A percentile compares a stretch with the other conserved stretches of the same genome.
These are phyloP conservation scores for Drosophila ercepeae DNA, from an alignment of 1,140 invertebrate species.

Conservation along the genomic window DNA sequence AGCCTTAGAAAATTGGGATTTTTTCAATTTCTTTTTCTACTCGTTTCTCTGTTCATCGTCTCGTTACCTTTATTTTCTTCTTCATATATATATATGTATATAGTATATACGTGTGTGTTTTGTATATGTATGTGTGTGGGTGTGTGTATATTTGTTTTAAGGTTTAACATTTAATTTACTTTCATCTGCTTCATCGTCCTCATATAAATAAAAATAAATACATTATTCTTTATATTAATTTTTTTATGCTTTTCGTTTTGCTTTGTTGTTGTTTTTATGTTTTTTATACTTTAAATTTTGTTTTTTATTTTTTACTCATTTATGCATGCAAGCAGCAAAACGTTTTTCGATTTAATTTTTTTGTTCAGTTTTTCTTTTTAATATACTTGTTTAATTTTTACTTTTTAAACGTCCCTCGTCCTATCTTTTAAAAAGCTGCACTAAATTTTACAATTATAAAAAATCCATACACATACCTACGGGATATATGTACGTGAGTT, in stretches of 20 bases:
- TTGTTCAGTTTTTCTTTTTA: slow-evolving; percentile 25
- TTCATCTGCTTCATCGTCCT: slow-evolving; percentile 60
- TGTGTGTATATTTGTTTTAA: slow-evolving; percentile 74
- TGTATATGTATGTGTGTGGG: slow-evolving; percentile 38
- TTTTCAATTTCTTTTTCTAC: slow-evolving; percentile 6
- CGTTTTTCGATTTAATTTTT: slow-evolving; percentile 22
- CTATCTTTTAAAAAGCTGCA: slow-evolving; percentile 64
- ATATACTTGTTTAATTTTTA: no score
- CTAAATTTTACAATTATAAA: slow-evolving; percentile 75
- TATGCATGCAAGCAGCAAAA: slow-evolving; percentile 52
- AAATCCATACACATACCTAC: slow-evolving; percentile 50
- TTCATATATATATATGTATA: slow-evolving; percentile 36
- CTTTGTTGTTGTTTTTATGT: neutral
- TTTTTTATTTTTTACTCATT: slow-evolving; percentile 24
- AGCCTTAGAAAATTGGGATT: slow-evolving; percentile 36
- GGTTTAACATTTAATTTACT: slow-evolving; percentile 82
- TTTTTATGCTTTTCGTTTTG: slow-evolving; percentile 26
- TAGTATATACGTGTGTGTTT: slow-evolving; percentile 50
- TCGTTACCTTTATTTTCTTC: slow-evolving; percentile 36
- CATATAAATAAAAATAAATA: slow-evolving; percentile 79
- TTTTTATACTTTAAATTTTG: slow-evolving; percentile 7
- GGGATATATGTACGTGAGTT: slow-evolving; percentile 38
- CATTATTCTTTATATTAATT: slow-evolving; percentile 62
- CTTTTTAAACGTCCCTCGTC: slow-evolving; percentile 28
- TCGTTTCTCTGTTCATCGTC: slow-evolving; percentile 18